These are phyloP conservation scores for Chroicocephalus ridibundus DNA, from an alignment of 2,113 vertebrate species.

Conservation along the genomic window DNA sequence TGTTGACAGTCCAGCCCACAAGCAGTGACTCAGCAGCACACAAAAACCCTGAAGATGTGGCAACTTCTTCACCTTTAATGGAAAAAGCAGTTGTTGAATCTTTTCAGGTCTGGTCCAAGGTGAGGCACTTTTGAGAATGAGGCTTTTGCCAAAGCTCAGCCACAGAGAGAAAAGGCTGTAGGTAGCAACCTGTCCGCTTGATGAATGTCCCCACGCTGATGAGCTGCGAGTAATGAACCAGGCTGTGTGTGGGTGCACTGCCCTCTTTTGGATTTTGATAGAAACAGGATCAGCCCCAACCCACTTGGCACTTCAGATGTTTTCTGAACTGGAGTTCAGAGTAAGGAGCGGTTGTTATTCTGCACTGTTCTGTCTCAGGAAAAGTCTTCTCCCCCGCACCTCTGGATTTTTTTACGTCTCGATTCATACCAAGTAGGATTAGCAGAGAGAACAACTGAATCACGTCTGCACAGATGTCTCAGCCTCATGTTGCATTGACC, in stretches of 20 bases:
- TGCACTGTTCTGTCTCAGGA: fast-evolving
- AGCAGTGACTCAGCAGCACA: conserved; percentile 20
- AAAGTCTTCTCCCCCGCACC: not conserved
- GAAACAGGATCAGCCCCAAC: not conserved
- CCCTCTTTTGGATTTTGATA: conserved; percentile 10
- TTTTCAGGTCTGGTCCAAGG: not conserved
- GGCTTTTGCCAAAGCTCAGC: not conserved
- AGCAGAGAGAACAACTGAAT: fast-evolving
- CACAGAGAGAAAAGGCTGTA: not conserved
- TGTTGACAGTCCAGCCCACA: not conserved
- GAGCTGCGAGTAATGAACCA: fast-evolving
- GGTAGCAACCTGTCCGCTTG: not conserved
- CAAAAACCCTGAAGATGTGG: not conserved
- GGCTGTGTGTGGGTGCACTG: not conserved
- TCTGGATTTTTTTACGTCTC: not conserved
- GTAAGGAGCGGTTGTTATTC: not conserved
- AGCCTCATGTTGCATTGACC: not conserved
- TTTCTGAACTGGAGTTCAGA: not conserved
- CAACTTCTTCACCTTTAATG: not conserved
- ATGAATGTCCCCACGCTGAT: not conserved
- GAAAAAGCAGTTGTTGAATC: not conserved
- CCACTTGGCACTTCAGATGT: not conserved
- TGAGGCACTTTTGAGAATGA: not conserved
- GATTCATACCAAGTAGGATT: not conserved
- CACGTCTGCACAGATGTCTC: not conserved